These are phyloP conservation scores for Falco concolor DNA, from an alignment of 2,797 vertebrate genomes.

Conservation along the genomic window DNA sequence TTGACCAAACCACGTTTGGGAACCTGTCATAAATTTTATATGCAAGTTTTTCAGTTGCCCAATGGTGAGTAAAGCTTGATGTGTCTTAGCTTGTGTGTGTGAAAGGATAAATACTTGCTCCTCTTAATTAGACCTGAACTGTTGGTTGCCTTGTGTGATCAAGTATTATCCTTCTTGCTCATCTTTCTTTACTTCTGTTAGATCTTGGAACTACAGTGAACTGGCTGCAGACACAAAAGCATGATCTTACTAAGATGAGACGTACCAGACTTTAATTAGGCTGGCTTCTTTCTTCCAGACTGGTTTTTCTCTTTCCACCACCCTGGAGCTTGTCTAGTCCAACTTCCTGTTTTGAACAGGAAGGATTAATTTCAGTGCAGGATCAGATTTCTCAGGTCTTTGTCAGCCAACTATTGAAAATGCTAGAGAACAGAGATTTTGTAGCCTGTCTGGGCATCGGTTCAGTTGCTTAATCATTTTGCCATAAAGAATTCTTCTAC, in stretches of 20 bases:
- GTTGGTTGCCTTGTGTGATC: not conserved
- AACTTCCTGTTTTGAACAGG: not conserved
- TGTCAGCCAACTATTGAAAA: not conserved
- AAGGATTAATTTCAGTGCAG: not conserved
- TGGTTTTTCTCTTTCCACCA: not conserved
- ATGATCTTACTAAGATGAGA: not conserved
- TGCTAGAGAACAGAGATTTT: not conserved
- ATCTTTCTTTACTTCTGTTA: not conserved
- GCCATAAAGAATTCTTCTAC: not conserved
- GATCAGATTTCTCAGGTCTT: not conserved
- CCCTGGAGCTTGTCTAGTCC: not conserved
- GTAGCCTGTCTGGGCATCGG: not conserved
- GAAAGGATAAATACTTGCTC: not conserved
- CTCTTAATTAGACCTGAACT: not conserved
- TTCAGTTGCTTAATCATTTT: not conserved
- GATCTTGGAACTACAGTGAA: not conserved
- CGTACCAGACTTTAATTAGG: not conserved
- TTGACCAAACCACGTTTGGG: constrained; percentile 95
- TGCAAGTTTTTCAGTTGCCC: constrained; percentile 90
- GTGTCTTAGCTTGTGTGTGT: not conserved
- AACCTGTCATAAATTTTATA: constrained; percentile 96
- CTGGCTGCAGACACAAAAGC: not conserved
- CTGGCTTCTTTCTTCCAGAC: not conserved
- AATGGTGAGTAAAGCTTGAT: constrained; percentile 79
- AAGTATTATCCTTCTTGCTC: not conserved